A percentile compares a stretch with the other conserved stretches of the same genome.
Evolutionary conservation across 1,140 invertebrate species (phyloP).

Genomic region (Calosoma granatense): DNA sequence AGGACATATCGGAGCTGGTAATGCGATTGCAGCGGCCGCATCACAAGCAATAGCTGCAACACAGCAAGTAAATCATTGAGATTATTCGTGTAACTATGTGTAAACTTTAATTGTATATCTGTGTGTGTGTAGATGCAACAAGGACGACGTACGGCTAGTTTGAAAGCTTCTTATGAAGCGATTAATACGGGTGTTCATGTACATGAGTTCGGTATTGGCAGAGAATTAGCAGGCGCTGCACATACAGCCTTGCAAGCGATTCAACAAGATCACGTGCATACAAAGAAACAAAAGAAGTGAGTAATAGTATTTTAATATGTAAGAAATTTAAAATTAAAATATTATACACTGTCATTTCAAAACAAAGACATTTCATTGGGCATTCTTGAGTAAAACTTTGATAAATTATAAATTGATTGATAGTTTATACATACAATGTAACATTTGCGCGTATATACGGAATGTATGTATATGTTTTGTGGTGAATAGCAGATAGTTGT

Average conservation of each 20-base stretch:
- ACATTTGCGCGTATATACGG: no score
- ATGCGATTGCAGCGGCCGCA: constrained; percentile 86
- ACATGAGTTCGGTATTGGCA: constrained; percentile 43
- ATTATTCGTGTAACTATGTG: constrained; percentile 4
- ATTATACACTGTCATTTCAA: constrained; percentile 1
- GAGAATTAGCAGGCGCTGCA: constrained; percentile 64
- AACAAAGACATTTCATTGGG: neutral
- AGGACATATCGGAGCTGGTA: constrained; percentile 62
- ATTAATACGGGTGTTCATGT: constrained; percentile 53
- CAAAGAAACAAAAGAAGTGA: constrained; percentile 59
- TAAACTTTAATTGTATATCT: neutral
- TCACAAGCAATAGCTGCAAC: constrained; percentile 94
- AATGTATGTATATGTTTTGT: no score
- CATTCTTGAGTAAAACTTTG: no score
- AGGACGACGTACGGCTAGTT: constrained; percentile 81
- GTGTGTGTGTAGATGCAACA: constrained; percentile 68
- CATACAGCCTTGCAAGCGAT: constrained; percentile 68
- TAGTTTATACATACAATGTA: no score
- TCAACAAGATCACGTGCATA: constrained; percentile 43
- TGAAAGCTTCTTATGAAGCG: constrained; percentile 91
- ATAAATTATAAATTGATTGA: no score
- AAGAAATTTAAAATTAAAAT: constrained; percentile 1
- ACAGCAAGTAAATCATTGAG: constrained; percentile 59
- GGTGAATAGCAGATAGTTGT: no score
- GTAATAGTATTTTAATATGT: neutral